Percentiles rank a stretch among this genome's conserved stretches.
These are phyloP conservation scores for Gadus macrocephalus DNA, from an alignment of 2,113 vertebrate species.

Conservation along the genomic window DNA sequence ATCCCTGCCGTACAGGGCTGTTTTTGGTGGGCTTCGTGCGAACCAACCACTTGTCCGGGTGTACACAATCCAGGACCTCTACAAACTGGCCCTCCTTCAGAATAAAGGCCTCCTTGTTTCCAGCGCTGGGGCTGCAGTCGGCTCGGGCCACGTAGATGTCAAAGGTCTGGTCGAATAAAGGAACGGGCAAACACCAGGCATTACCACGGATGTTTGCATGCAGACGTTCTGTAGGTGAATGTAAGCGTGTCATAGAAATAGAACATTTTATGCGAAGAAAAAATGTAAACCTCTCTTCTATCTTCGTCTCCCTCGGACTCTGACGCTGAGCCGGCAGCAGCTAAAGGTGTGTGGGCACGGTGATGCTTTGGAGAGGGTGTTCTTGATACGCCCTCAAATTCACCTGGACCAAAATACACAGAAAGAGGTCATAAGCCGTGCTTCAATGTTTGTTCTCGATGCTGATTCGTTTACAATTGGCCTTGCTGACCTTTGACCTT, in stretches of 20 bases:
- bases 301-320: slow-evolving; percentile 72
- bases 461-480: not conserved
- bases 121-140: slow-evolving; percentile 79
- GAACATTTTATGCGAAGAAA: no score
- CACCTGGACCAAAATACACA: slow-evolving; percentile 26
- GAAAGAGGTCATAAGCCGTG: not conserved
- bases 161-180: slow-evolving; percentile 77
- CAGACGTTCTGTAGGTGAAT: not conserved
- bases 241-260: not conserved
- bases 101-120: slow-evolving; percentile 80
- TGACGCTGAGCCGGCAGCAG: slow-evolving; percentile 58
- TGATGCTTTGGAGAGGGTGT: slow-evolving; percentile 67
- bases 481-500: slow-evolving; percentile 83
- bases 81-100: slow-evolving; percentile 94
- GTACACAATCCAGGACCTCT: slow-evolving; percentile 90
- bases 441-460: not conserved
- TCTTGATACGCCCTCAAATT: slow-evolving; percentile 42
- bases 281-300: slow-evolving; percentile 53
- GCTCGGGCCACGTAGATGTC: slow-evolving; percentile 92
- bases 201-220: not conserved
- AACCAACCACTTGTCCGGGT: slow-evolving; percentile 91
- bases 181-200: not conserved
- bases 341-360: slow-evolving; percentile 54
- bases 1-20: slow-evolving; percentile 88
- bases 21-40: slow-evolving; percentile 94